Percentiles rank a stretch among this genome's conserved stretches.
Evolutionary conservation across 2,888 invertebrate species (phyloP).

Genomic region (Disparrhopalites patrizii): DNA sequence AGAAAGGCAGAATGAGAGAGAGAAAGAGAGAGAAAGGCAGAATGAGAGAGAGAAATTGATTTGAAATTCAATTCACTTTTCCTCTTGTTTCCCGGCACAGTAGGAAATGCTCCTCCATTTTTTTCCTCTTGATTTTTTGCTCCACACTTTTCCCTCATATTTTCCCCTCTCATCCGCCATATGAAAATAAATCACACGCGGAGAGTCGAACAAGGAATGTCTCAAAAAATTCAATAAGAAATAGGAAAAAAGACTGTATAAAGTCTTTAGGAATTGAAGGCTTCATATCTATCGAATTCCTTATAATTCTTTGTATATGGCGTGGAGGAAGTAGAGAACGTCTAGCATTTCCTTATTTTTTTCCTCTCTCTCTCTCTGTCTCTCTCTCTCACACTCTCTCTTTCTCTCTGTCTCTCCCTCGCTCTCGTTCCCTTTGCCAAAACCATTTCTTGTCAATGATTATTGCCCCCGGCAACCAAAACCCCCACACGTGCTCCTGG

Average conservation of each 20-base stretch:
- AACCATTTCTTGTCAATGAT: no score
- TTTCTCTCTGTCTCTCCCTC: no score
- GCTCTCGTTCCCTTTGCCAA: no score
- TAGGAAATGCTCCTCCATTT: not conserved
- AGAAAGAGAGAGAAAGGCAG: not conserved
- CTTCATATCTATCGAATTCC: not conserved
- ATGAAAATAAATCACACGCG: conserved; percentile 8
- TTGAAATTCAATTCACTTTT: not conserved
- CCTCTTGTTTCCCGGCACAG: not conserved
- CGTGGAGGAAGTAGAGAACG: not conserved
- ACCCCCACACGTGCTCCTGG: no score
- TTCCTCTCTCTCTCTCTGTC: not conserved
- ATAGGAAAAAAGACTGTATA: not conserved
- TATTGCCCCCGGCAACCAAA: no score
- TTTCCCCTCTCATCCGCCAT: no score
- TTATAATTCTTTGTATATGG: no score
- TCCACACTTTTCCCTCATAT: not conserved
- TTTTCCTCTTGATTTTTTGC: not conserved
- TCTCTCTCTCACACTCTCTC: no score
- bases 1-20: no score
- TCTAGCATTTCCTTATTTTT: not conserved
- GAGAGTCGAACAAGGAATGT: not conserved
- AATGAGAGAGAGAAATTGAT: not conserved
- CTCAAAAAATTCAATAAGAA: conserved; percentile 8
- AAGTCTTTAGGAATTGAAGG: not conserved